A percentile compares a stretch with the other conserved stretches of the same genome.
Conservation (phyloP, 30 jellyfish, hydroid and myxozoan species). For the Haliclystus octoradiatus region DNA sequence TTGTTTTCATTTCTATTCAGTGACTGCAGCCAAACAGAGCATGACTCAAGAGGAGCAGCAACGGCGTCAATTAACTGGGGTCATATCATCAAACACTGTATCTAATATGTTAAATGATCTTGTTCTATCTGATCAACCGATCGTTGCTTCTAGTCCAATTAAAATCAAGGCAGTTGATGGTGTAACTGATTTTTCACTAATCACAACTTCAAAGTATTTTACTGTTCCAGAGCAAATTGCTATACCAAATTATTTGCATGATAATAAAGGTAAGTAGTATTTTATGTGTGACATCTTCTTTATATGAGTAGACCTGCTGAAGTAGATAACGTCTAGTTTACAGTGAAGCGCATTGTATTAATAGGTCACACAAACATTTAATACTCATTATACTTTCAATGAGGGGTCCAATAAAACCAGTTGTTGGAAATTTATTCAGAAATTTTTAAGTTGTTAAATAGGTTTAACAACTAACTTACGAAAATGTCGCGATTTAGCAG, state of each 20-base stretch:
- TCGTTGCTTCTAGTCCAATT: slow-evolving; percentile 10
- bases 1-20: slow-evolving; percentile 19
- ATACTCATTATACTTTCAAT: too few relatives aligned
- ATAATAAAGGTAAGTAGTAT: slow-evolving; percentile 26
- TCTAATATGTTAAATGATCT: slow-evolving; percentile 32
- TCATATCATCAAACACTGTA: slow-evolving; percentile 59
- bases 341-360: too few relatives aligned
- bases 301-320: too few relatives aligned
- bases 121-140: slow-evolving; percentile 24
- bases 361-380: too few relatives aligned
- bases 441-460: too few relatives aligned
- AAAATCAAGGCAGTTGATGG: neutral
- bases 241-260: slow-evolving; percentile 19
- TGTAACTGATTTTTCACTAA: slow-evolving; percentile 14
- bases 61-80: slow-evolving; percentile 85
- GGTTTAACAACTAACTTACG: too few relatives aligned
- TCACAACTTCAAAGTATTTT: slow-evolving; percentile 38
- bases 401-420: too few relatives aligned
- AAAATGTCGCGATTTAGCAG: too few relatives aligned
- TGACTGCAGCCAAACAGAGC: slow-evolving; percentile 75
- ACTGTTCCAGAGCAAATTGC: slow-evolving; percentile 14
- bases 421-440: too few relatives aligned
- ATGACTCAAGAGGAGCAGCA: slow-evolving; percentile 81
- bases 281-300: too few relatives aligned
- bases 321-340: too few relatives aligned